phyloP scores from a whole-genome alignment of 2,113 vertebrate genomes.

The Pogonocichla stellata region DNA sequence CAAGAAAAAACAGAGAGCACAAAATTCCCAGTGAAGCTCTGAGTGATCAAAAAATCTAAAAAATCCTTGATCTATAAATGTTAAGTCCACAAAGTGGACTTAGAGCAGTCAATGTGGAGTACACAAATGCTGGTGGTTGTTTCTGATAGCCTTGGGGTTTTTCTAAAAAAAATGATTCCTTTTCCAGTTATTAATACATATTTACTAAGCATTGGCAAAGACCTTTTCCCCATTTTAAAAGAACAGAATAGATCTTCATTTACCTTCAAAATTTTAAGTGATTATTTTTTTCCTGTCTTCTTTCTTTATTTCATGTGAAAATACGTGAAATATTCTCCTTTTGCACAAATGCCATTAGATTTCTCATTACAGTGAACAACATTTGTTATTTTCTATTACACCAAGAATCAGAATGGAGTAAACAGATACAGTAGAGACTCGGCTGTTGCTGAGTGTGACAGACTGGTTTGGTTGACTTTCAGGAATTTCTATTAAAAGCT shows the following conservation, averaged over 20 bases:
- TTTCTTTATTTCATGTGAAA: not conserved
- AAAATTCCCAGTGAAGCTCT: not conserved
- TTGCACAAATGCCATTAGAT: not conserved
- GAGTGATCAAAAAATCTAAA: not conserved
- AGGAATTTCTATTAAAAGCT: not conserved
- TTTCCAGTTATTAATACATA: not conserved
- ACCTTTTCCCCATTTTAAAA: not conserved
- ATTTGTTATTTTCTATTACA: not conserved
- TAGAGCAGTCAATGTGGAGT: not conserved
- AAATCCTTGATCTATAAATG: not conserved
- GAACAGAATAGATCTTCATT: not conserved
- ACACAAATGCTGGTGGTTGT: not conserved
- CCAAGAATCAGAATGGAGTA: not conserved
- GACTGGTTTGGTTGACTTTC: not conserved
- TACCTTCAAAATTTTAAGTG: not conserved
- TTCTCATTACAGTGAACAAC: not conserved
- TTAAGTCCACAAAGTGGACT: not conserved
- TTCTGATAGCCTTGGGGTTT: not conserved
- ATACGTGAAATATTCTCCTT: not conserved
- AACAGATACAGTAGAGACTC: fast-evolving
- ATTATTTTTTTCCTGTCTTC: not conserved
- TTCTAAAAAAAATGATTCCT: fast-evolving
- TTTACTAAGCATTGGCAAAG: not conserved
- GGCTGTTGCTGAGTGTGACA: not conserved
- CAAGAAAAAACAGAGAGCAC: not conserved